phyloP scores from a whole-genome alignment of 2,888 invertebrate species.

The Hedya salicella region DNA sequence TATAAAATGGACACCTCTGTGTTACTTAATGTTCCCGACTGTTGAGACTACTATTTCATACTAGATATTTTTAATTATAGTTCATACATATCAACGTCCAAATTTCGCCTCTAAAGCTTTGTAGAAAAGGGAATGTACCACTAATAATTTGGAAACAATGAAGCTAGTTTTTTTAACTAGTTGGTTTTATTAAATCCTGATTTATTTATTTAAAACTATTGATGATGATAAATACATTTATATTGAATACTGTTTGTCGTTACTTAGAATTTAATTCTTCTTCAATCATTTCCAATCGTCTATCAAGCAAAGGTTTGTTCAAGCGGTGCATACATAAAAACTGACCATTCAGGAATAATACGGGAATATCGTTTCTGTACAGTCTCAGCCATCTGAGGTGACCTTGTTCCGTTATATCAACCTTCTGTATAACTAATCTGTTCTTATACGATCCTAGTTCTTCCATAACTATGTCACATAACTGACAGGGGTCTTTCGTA shows the following conservation, averaged over 20 bases:
- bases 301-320: conserved; percentile 84
- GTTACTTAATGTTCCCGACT: too few species aligned
- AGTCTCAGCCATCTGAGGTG: conserved; percentile 90
- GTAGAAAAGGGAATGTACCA: too few species aligned
- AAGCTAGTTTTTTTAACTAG: too few species aligned
- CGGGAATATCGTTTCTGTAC: conserved; percentile 94
- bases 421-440: conserved; percentile 87
- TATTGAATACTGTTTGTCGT: conserved; percentile 5
- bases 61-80: too few species aligned
- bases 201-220: too few species aligned
- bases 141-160: too few species aligned
- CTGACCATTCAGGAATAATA: conserved; percentile 92
- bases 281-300: conserved; percentile 75
- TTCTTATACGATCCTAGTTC: conserved; percentile 86
- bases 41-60: too few species aligned
- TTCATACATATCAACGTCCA: too few species aligned
- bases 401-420: conserved; percentile 90
- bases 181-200: too few species aligned
- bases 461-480: conserved; percentile 92
- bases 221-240: neutral
- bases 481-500: conserved; percentile 92
- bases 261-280: conserved; percentile 48
- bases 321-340: conserved; percentile 92
- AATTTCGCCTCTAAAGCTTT: too few species aligned
- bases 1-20: too few species aligned